These are phyloP conservation scores for Callaeas wilsoni DNA, from an alignment of 2,113 vertebrate genomes.

Conservation along the genomic window DNA sequence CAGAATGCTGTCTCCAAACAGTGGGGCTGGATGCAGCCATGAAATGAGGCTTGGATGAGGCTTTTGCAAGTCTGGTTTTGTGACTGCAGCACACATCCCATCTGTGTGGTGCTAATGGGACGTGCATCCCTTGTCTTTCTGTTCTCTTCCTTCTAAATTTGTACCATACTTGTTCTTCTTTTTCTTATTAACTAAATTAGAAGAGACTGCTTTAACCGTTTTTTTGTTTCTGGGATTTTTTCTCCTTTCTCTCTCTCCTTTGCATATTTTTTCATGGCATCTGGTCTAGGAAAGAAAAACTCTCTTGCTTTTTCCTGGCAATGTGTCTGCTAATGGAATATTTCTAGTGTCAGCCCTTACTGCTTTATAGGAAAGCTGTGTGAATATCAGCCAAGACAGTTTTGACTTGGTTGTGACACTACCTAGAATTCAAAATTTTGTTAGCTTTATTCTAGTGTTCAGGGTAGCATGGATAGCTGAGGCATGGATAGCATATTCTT, in stretches of 20 bases:
- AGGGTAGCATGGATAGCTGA: not conserved
- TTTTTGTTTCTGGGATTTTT: not conserved
- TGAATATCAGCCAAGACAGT: not conserved
- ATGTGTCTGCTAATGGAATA: not conserved
- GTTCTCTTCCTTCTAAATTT: not conserved
- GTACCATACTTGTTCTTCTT: not conserved
- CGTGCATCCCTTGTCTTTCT: not conserved
- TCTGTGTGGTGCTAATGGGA: not conserved
- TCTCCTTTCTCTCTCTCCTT: not conserved
- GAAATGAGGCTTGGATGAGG: not conserved
- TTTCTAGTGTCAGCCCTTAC: not conserved
- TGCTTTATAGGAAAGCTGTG: not conserved
- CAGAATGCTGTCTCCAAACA: not conserved
- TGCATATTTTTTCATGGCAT: not conserved
- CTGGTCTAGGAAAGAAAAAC: not conserved
- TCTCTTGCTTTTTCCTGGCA: not conserved
- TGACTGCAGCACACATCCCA: not conserved
- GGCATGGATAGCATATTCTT: not conserved
- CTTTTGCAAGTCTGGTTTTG: not conserved
- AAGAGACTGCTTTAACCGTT: not conserved
- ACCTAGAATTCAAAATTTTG: not conserved
- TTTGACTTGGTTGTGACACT: not conserved
- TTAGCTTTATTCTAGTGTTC: not conserved
- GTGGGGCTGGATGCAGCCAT: not conserved
- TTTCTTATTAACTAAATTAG: not conserved